Base-by-base conservation (phyloP, 2,888 invertebrate genomes). In the Lycophotia porphyrea region DNA sequence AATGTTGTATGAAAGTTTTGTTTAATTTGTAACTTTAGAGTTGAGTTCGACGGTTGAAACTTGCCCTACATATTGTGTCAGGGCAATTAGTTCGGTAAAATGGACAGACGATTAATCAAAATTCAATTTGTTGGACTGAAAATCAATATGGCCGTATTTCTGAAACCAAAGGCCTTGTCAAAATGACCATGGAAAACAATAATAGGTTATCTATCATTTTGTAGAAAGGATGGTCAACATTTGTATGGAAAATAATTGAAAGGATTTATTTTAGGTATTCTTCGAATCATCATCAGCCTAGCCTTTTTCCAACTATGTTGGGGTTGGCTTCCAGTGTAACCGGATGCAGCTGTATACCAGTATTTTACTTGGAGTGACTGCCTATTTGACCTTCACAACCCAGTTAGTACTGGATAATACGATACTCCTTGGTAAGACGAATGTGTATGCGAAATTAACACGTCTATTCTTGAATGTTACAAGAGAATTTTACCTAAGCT, bases 81-180 rank as follows among this genome's bases (percentile, higher is more conserved):
- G 55, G 61, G 71, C 64, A 64, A 85, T 82, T 74, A 78, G 66
- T 85, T 74, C n/a, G 31, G 42, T 64, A 69, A 64, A 85, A 85
- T 52, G 75, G 78, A 78, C 73, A 66, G 72, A 42, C 47, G 39
- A 85, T 84, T 85, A 82, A 82, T 76, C 85, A 76, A 67, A 52
- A 71, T 68, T 63, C 58, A 34, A 73, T 76, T 55, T 60, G 63
- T 68, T 34, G 3, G 18, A 76, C 63, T 81, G 49, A 15, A 47
- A 55, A 61, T 71, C 49, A 49, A 83, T 69, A 61, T 27, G n/a
- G 15, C 21, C 24, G 13, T 58, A 36, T 13, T 39, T 5, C 42
- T 44, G 24, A 21, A 69, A 58, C 15, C 11, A 31, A 55, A n/a
- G 34, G 63, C 44, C 21, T 63, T 77, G 15, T 24, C 24, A 36